Evolutionary conservation across 35 echinoderm and acorn worm genomes (phyloP), one percentile per base, ranked within the genome.

Genomic region (Eucidaris tribuloides): DNA sequence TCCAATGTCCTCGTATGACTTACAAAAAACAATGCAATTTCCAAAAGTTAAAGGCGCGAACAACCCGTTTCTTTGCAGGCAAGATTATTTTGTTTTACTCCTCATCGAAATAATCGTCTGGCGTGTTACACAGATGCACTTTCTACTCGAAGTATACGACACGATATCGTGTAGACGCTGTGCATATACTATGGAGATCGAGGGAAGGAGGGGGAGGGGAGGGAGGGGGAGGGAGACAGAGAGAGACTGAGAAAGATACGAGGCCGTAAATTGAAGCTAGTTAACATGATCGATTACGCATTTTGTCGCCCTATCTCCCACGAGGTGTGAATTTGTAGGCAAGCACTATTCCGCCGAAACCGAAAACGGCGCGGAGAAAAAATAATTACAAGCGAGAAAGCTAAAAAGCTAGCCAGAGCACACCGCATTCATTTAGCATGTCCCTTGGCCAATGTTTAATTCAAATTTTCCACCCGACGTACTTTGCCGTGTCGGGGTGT

Each of bases 371-470:
- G 61, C 61, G 30, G 30, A 32, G n/a, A 64, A 64, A 64, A 27
- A 64, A 34, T 32, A 64, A 64, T 64, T 64, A 60, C 61, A 34
- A 64, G 37, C 35, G 68, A 74, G 41, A 42, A 36, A 74, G 29
- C 44, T 33, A n/a, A 74, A 74, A n/a, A 36, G 34, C 24, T 19
- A 36, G 34, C 18, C 13, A 74, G 37, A 44, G 68, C n/a, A 52
- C 48, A 52, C 9, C 48, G n/a, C 29, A 74, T 74, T 74, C 68
- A 74, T 74, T 74, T 74, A 35, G 35, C 68, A 41, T 74, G 37
- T 74, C 68, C 68, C 68, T 44, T 41, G 68, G 41, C 68, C 33
- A 74, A 74, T 74, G 68, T 74, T 74, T 74, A 74, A 74, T 74
- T 74, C 68, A 74, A 44, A 74, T 52, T n/a, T 52, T 52, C n/a